Evolutionary conservation across 2,113 vertebrate genomes (phyloP).

Genomic region (Cariama cristata): DNA sequence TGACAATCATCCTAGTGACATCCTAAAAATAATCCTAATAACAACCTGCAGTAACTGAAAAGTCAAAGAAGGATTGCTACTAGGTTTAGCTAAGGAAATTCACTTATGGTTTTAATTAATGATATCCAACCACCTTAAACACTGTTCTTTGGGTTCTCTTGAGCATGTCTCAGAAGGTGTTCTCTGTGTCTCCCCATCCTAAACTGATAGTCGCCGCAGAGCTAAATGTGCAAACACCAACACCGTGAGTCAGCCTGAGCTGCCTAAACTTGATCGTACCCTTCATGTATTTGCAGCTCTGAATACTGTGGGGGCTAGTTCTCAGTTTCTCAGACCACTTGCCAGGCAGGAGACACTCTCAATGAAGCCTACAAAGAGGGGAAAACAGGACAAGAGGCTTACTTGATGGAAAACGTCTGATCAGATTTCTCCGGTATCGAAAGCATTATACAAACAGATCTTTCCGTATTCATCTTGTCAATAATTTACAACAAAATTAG

Average conservation of each 20-base stretch:
- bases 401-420: slow-evolving; percentile 31
- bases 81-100: neutral
- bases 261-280: neutral
- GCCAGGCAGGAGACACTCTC: neutral
- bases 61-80: neutral
- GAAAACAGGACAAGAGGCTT: slow-evolving; percentile 18
- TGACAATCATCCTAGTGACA: neutral
- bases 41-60: neutral
- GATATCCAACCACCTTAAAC: neutral
- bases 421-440: slow-evolving; percentile 52
- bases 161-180: neutral
- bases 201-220: neutral
- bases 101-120: neutral
- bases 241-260: neutral
- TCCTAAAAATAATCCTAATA: slow-evolving; percentile 23
- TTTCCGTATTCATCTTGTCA: slow-evolving; percentile 40
- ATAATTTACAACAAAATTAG: slow-evolving; percentile 60
- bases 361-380: neutral
- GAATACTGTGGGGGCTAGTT: neutral
- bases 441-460: slow-evolving; percentile 1
- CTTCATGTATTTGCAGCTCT: neutral
- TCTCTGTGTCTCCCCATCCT: neutral
- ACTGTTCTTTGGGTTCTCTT: neutral
- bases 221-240: neutral
- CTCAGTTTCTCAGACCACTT: slow-evolving; percentile 11